Percentiles rank a stretch among this genome's conserved stretches.
Conservation (phyloP, 2,888 invertebrate species). For the Hesperia comma region DNA sequence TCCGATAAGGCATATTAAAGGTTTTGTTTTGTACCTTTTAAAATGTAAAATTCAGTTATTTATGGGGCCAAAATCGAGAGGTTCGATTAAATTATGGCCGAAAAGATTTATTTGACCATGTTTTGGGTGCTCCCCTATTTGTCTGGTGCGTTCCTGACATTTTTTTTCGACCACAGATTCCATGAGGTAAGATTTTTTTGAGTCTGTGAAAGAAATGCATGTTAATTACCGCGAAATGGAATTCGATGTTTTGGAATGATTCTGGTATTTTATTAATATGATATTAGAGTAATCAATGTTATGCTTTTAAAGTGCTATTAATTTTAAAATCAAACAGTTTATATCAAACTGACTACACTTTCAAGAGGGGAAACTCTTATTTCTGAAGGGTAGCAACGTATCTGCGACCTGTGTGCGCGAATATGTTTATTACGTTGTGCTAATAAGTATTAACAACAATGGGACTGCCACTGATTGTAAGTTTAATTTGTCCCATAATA, state of each 20-base stretch:
- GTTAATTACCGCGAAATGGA: slow-evolving; percentile 33
- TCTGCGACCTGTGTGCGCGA: too few relatives aligned
- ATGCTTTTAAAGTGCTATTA: background rate
- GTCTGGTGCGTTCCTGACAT: slow-evolving; percentile 52
- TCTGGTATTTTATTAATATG: slow-evolving; percentile 16
- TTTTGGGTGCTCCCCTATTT: slow-evolving; percentile 67
- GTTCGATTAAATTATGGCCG: slow-evolving; percentile 80
- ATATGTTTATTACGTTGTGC: too few relatives aligned
- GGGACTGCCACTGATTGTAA: too few relatives aligned
- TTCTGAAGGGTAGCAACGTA: too few relatives aligned
- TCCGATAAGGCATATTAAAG: slow-evolving; percentile 80
- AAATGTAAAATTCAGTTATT: slow-evolving; percentile 82
- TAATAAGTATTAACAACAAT: too few relatives aligned
- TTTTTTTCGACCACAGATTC: slow-evolving; percentile 17
- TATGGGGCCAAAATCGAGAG: slow-evolving; percentile 80
- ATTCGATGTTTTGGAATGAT: slow-evolving; percentile 1
- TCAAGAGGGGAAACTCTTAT: too few relatives aligned
- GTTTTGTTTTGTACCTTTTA: slow-evolving; percentile 78
- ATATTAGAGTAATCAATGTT: background rate
- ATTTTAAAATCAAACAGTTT: too few relatives aligned
- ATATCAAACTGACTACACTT: too few relatives aligned
- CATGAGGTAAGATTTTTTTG: slow-evolving; percentile 7
- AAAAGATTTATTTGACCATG: slow-evolving; percentile 72
- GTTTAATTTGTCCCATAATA: too few relatives aligned
- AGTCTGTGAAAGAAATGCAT: slow-evolving; percentile 11